Percentiles rank a stretch among this genome's conserved stretches.
Conservation (phyloP, 1,140 invertebrate species). For the Orchestia grillus region DNA sequence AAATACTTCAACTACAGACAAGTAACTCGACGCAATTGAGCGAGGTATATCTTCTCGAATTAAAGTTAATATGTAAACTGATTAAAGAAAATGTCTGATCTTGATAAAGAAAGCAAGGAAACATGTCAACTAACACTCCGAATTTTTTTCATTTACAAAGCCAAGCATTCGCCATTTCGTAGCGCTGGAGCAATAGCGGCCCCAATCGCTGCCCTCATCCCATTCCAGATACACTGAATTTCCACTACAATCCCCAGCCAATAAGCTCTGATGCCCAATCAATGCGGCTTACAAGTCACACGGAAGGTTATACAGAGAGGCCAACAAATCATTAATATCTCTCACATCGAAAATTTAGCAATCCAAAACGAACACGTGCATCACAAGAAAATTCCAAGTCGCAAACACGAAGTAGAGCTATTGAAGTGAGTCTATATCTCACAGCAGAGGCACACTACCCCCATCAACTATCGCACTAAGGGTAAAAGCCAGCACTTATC, state of each 20-base stretch:
- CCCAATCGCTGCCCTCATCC: no score
- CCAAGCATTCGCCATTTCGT: no score
- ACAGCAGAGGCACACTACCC: not conserved
- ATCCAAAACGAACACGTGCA: not conserved
- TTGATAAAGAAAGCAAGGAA: no score
- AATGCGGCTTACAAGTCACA: not conserved
- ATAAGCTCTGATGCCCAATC: not conserved
- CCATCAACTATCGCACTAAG: not conserved
- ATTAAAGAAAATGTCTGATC: no score
- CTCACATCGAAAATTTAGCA: not conserved
- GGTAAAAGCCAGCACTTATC: not conserved
- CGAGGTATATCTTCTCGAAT: not conserved
- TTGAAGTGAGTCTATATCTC: not conserved
- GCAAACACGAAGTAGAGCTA: not conserved
- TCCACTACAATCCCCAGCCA: not conserved
- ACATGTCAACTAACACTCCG: no score
- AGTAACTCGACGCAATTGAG: not conserved
- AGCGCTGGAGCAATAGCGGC: no score
- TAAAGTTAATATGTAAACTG: not conserved
- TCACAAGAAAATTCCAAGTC: not conserved
- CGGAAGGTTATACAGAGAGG: not conserved
- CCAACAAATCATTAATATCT: not conserved
- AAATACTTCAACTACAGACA: not conserved
- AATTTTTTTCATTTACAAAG: no score
- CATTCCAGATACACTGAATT: no score